phyloP scores from a whole-genome alignment of 1,140 invertebrate genomes.

The Aphaenogaster ashmeadi region DNA sequence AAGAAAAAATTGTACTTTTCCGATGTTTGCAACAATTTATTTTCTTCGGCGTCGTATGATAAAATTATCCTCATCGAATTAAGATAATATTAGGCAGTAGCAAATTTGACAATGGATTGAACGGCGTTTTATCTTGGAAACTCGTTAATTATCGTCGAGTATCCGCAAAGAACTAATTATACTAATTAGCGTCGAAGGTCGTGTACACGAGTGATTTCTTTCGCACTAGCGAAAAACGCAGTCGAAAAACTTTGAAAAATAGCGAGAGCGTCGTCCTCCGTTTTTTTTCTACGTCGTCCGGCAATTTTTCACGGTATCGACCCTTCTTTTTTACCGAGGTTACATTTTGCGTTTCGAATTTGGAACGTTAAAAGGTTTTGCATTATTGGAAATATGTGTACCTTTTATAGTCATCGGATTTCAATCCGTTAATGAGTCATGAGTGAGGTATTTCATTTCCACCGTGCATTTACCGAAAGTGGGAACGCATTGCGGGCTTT shows the following conservation, averaged over 20 bases:
- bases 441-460: conserved; percentile 43
- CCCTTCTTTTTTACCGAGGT: background rate
- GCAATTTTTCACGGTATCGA: conserved; percentile 35
- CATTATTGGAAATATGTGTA: conserved; percentile 7
- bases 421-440: conserved; percentile 44
- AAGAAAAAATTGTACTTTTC: background rate
- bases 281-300: background rate
- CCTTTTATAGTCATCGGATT: conserved; percentile 19
- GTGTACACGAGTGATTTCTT: conserved; percentile 16
- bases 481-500: conserved; percentile 16
- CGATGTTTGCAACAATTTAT: background rate
- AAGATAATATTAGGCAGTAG: background rate
- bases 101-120: background rate
- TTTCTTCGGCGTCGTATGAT: background rate
- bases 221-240: background rate
- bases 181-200: conserved; percentile 42
- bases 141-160: conserved; percentile 15
- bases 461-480: conserved; percentile 16
- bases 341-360: conserved; percentile 6
- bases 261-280: background rate
- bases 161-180: conserved; percentile 24
- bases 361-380: conserved; percentile 24
- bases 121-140: background rate
- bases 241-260: conserved; percentile 7
- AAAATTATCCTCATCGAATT: conserved; percentile 15